These are phyloP conservation scores for Phymorhynchus buccinoides DNA, from an alignment of 1,140 invertebrate genomes.

Conservation along the genomic window DNA sequence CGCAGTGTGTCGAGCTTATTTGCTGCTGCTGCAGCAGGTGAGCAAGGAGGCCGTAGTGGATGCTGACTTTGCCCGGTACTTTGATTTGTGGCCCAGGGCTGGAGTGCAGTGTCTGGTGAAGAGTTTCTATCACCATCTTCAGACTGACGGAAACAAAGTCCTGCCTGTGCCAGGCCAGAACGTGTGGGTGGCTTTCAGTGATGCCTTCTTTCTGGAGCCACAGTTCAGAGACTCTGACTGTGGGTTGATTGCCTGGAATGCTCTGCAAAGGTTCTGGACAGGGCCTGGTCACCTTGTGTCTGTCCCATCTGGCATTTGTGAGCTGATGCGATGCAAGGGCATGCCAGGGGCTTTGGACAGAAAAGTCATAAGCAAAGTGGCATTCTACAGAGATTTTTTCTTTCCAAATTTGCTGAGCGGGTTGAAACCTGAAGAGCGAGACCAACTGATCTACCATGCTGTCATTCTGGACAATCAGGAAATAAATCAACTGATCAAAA, in stretches of 20 bases:
- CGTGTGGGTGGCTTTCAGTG: slow-evolving; percentile 15
- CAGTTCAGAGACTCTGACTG: slow-evolving; percentile 20
- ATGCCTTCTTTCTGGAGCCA: slow-evolving; percentile 23
- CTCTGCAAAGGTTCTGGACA: slow-evolving; percentile 33
- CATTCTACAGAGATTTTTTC: slow-evolving; percentile 32
- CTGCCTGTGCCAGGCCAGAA: neutral
- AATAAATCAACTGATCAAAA: slow-evolving; percentile 29
- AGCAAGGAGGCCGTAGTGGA: neutral
- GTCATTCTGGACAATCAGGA: slow-evolving; percentile 6
- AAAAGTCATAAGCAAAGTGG: neutral
- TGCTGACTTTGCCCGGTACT: neutral
- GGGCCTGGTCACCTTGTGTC: slow-evolving; percentile 3
- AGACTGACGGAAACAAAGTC: neutral
- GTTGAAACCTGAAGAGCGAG: slow-evolving; percentile 30
- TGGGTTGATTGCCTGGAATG: slow-evolving; percentile 31
- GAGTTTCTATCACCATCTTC: slow-evolving; percentile 32
- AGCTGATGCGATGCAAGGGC: neutral
- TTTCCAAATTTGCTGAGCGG: slow-evolving; percentile 34
- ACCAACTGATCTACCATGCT: slow-evolving; percentile 23
- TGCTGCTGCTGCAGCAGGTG: slow-evolving; percentile 25
- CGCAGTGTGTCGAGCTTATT: slow-evolving; percentile 19
- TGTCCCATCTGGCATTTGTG: slow-evolving; percentile 23
- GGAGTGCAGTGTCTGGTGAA: neutral
- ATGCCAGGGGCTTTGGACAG: neutral
- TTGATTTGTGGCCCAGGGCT: slow-evolving; percentile 34